Base-by-base conservation (phyloP, 2,888 invertebrate species). In the Seira musarum region DNA sequence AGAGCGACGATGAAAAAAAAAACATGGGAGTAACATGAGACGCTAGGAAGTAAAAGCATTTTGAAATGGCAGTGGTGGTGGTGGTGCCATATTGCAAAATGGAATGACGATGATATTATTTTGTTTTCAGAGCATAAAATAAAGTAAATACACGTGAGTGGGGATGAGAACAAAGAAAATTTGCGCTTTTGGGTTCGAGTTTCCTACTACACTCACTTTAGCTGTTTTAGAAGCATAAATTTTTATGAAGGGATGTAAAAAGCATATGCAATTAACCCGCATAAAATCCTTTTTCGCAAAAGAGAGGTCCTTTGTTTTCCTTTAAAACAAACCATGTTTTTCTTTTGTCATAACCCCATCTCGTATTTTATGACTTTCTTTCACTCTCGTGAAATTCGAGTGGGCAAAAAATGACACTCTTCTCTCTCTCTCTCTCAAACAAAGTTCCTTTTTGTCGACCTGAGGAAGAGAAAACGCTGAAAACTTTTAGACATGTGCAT, bases 171-270 rank as follows among this genome's bases (percentile, higher is more conserved):
- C n/a, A n/a, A n/a, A n/a, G n/a, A n/a, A 40, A 40, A 40, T 40
- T n/a, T n/a, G n/a, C n/a, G n/a, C n/a, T n/a, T n/a, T n/a, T n/a
- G n/a, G n/a, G n/a, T n/a, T n/a, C n/a, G n/a, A n/a, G n/a, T n/a
- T n/a, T n/a, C n/a, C n/a, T n/a, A n/a, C n/a, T n/a, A n/a, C 6
- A 40, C 40, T 40, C 40, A 13, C 13, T 40, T 40, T 40, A 40
- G 13, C 6, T 40, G 6, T 40, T 13, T 8, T 40, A 40, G 13
- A 40, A 40, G 40, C 13, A 40, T 40, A 40, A 40, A 40, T 8
- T 40, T 40, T 40, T 40, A 40, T 40, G 40, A 40, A 8, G 13
- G 40, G 13, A 22, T 63, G 63, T 22, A 64, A 64, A 64, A 64
- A 15, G 25, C 24, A 64, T 24, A 64, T 5, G 25, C 64, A 63